Evolutionary conservation across 92 coral and sea anemone genomes (phyloP), one percentile per base, ranked within the genome.

Genomic region (Palythoa grandis): DNA sequence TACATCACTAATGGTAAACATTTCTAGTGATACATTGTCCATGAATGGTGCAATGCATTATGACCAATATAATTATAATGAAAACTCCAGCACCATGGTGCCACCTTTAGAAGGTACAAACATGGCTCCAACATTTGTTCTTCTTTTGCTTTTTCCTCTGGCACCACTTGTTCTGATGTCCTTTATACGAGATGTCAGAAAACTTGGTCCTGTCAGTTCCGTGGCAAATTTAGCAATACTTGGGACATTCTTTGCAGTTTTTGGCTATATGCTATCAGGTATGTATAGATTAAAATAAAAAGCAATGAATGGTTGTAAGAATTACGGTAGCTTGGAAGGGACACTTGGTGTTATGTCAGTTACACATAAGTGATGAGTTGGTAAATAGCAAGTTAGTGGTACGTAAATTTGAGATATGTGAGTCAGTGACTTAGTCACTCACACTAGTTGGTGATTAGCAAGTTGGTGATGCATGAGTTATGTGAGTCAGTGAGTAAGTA

Each of bases 191-290:
- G 88, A 93, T 63, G 89, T 92, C 29, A 89, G 98, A 23, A 90
- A 87, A 77, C 87, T 94, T 54, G 98, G 98, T 17, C 98, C 98
- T 69, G 91, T 94, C 38, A 94, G 98, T 85, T 87, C 90, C n/a
- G 24, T 86, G 35, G 92, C 95, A 54, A 94, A 90, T 52, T 63
- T 94, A 20, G 89, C 98, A 4, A 91, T 94, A 60, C 73, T 94
- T 43, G 82, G 93, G 52, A 93, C 94, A 10, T 94, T 94, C 68
- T 20, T 92, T 22, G 91, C 95, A 3, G 94, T 92, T 1, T 86
- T 94, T 71, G 95, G 98, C 57, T 94, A 94, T 47, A 92, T 94
- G 98, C 71, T 94, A 29, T 88, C 88, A 88, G 98, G 98, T 94
- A 85, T 84, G 98, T 94, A 25, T n/a, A n/a, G n/a, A n/a, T n/a